Conservation (phyloP, 2,888 invertebrate species). For the Psococerastis gibbosa region DNA sequence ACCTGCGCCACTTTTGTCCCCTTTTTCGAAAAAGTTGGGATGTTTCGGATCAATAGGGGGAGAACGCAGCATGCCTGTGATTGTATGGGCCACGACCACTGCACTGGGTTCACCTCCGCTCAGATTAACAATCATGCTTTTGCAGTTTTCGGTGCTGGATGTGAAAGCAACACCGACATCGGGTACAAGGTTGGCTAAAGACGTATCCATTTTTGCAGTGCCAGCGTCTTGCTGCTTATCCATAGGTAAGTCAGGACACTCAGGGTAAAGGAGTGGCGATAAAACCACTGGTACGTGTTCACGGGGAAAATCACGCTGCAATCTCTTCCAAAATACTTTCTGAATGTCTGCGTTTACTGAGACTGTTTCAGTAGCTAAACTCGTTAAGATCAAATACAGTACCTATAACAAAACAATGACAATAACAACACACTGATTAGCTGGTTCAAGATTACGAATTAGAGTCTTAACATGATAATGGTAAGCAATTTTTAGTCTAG, state of each 20-base stretch:
- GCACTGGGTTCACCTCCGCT: conserved; percentile 68
- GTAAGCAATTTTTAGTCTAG: no score
- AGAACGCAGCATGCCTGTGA: conserved; percentile 73
- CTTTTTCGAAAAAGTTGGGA: conserved; percentile 17
- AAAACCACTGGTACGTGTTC: conserved; percentile 77
- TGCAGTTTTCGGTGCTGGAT: conserved; percentile 67
- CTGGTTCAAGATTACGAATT: no score
- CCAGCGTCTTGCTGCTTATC: conserved; percentile 27
- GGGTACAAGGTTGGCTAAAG: conserved; percentile 70
- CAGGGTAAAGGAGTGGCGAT: conserved; percentile 70
- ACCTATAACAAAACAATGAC: conserved; percentile 50
- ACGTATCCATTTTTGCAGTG: conserved; percentile 39
- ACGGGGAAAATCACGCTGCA: conserved; percentile 73
- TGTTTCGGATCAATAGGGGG: conserved; percentile 18
- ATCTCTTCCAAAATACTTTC: conserved; percentile 58
- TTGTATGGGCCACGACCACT: conserved; percentile 62
- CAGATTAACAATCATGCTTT: conserved; percentile 62
- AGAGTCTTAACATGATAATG: no score
- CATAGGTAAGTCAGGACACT: conserved; percentile 28
- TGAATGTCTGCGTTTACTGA: conserved; percentile 39
- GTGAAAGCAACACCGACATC: conserved; percentile 89
- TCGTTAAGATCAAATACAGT: conserved; percentile 16
- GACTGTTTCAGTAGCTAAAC: neutral
- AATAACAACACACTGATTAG: no score
- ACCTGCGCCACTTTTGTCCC: conserved; percentile 19